phyloP scores from a whole-genome alignment of 2,113 vertebrate species.

The Rhabdornis inornatus region DNA sequence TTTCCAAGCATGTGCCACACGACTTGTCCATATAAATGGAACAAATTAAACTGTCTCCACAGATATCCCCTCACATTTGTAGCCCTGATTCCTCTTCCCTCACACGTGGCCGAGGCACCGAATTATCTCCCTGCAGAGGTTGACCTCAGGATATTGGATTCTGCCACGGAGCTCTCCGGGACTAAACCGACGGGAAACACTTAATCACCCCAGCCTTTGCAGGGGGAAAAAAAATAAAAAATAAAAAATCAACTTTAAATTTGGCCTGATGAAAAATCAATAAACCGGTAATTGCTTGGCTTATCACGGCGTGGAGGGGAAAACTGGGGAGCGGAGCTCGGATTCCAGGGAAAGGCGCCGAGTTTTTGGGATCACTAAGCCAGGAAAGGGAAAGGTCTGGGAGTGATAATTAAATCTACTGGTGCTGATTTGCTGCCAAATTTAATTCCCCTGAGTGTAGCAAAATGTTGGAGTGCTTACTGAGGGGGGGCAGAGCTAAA shows the following conservation, averaged over 20 bases:
- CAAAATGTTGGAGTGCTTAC: slow-evolving; percentile 84
- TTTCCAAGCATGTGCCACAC: slow-evolving; percentile 78
- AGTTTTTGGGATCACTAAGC: slow-evolving; percentile 77
- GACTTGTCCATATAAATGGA: slow-evolving; percentile 82
- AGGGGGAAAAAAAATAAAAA: slow-evolving; percentile 73
- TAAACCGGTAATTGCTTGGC: slow-evolving; percentile 97
- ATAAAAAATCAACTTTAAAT: slow-evolving; percentile 89
- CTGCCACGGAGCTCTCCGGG: slow-evolving; percentile 78
- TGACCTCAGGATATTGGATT: slow-evolving; percentile 87
- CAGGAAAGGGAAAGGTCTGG: slow-evolving; percentile 84
- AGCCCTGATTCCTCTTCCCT: slow-evolving; percentile 74
- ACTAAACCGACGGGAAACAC: slow-evolving; percentile 75
- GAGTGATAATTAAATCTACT: slow-evolving; percentile 98
- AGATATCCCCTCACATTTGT: slow-evolving; percentile 80
- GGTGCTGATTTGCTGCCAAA: slow-evolving; percentile 99
- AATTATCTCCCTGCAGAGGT: slow-evolving; percentile 87
- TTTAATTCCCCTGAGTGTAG: slow-evolving; percentile 94
- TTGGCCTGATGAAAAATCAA: slow-evolving; percentile 98
- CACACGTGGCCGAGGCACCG: slow-evolving; percentile 77
- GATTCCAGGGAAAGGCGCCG: slow-evolving; percentile 67
- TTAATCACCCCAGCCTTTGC: slow-evolving; percentile 82
- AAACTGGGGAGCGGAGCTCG: slow-evolving; percentile 84
- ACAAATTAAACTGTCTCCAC: slow-evolving; percentile 84
- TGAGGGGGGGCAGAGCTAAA: slow-evolving; percentile 87
- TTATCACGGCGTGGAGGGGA: slow-evolving; percentile 86